These are phyloP conservation scores for Pantherophis guttatus DNA, from an alignment of 2,113 vertebrate genomes.

Conservation along the genomic window DNA sequence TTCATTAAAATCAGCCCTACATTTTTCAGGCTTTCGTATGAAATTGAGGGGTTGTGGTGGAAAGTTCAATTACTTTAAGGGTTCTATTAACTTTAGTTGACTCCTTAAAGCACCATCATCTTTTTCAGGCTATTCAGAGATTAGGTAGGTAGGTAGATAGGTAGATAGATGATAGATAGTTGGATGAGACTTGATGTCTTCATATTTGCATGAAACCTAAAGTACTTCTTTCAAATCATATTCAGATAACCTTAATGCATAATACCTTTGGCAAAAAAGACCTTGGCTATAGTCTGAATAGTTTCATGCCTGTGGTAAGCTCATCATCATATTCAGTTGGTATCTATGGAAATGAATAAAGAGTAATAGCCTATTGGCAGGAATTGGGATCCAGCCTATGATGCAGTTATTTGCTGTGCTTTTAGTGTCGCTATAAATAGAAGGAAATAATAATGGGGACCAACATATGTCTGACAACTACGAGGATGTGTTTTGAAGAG, in stretches of 20 bases:
- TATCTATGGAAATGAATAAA: conserved; percentile 46
- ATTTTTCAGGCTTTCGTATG: not conserved
- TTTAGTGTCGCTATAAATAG: conserved; percentile 32
- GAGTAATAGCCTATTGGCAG: not conserved
- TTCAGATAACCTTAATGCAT: not conserved
- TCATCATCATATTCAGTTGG: conserved; percentile 11
- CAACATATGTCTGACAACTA: not conserved
- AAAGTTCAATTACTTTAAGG: not conserved
- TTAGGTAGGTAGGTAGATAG: not conserved
- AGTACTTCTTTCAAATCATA: not conserved
- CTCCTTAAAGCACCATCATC: not conserved
- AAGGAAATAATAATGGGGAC: not conserved
- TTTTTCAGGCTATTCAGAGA: not conserved
- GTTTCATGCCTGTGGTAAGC: not conserved
- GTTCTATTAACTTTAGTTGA: not conserved
- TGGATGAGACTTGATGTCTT: not conserved
- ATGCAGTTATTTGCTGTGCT: conserved; percentile 18
- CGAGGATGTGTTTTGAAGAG: conserved; percentile 2
- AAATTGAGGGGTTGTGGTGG: not conserved
- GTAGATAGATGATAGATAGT: no score
- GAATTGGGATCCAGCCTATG: conserved; percentile 12
- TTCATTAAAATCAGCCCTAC: not conserved
- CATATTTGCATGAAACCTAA: not conserved
- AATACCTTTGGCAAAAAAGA: conserved; percentile 5
- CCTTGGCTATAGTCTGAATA: not conserved